These are phyloP conservation scores for Cephalotes varians DNA, from an alignment of 2,888 invertebrate genomes.

Conservation along the genomic window DNA sequence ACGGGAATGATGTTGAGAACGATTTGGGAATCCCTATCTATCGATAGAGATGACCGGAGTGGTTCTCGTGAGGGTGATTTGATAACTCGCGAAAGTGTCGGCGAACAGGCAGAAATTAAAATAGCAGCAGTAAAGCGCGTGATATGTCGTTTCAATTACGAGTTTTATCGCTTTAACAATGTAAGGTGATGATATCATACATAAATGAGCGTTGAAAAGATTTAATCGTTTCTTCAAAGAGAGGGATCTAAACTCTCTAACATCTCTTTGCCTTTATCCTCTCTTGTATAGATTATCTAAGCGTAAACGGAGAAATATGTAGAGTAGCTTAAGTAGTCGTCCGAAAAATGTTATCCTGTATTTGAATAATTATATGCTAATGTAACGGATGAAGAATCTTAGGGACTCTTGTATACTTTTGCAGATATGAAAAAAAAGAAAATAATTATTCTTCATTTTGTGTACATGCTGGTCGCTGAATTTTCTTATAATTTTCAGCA, in stretches of 20 bases:
- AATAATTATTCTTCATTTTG: background rate
- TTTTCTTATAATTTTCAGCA: background rate
- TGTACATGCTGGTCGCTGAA: background rate
- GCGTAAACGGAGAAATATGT: background rate
- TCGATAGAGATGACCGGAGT: background rate
- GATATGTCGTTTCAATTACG: constrained; percentile 5
- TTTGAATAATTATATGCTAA: background rate
- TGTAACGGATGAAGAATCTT: background rate
- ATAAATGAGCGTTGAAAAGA: constrained; percentile 11
- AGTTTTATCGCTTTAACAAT: constrained; percentile 1
- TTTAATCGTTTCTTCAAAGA: constrained; percentile 19
- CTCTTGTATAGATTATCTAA: background rate
- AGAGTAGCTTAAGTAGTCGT: background rate
- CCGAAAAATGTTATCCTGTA: background rate
- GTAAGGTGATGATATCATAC: constrained; percentile 14
- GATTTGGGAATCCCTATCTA: background rate
- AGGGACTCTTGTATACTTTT: background rate
- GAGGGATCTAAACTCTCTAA: background rate
- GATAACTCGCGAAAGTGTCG: background rate
- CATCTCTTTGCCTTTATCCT: background rate
- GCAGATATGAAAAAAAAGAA: background rate
- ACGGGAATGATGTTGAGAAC: background rate
- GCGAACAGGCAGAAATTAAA: background rate
- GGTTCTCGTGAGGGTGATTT: background rate
- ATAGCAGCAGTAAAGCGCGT: background rate